A percentile compares a stretch with the other conserved stretches of the same genome.
Conservation (phyloP, 2,113 vertebrate species). For the Cavia aperea region DNA sequence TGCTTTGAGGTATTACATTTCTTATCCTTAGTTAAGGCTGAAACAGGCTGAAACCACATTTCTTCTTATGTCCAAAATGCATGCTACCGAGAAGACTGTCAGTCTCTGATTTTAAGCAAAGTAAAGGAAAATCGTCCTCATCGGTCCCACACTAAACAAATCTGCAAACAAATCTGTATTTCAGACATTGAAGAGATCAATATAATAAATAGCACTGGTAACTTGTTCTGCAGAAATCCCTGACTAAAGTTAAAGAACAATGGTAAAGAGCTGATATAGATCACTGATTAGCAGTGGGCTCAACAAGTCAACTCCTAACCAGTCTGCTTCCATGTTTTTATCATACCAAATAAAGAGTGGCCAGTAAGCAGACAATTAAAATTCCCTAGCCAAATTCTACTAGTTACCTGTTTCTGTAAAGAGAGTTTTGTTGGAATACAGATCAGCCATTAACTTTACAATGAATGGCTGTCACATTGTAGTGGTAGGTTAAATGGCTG, state of each 20-base stretch:
- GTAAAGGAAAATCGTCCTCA: neutral
- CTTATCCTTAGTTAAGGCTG: neutral
- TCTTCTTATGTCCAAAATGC: neutral
- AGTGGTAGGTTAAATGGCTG: neutral
- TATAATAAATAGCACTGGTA: neutral
- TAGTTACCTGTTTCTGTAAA: neutral
- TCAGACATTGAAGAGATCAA: neutral
- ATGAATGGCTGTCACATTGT: neutral
- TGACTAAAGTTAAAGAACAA: neutral
- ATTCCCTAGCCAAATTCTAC: neutral
- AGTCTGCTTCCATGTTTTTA: neutral
- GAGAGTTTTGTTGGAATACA: slow-evolving; percentile 26
- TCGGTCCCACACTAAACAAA: neutral
- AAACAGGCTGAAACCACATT: neutral
- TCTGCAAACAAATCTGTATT: neutral
- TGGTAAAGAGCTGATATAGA: neutral
- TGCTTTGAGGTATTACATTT: neutral
- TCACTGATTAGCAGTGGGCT: neutral
- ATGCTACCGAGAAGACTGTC: neutral
- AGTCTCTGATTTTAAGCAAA: neutral
- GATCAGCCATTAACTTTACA: neutral
- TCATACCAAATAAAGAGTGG: neutral
- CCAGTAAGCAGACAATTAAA: neutral
- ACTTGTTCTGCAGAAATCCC: neutral
- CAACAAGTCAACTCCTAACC: neutral